These are phyloP conservation scores for Salminus brasiliensis DNA, from an alignment of 2,113 vertebrate genomes.

Conservation along the genomic window DNA sequence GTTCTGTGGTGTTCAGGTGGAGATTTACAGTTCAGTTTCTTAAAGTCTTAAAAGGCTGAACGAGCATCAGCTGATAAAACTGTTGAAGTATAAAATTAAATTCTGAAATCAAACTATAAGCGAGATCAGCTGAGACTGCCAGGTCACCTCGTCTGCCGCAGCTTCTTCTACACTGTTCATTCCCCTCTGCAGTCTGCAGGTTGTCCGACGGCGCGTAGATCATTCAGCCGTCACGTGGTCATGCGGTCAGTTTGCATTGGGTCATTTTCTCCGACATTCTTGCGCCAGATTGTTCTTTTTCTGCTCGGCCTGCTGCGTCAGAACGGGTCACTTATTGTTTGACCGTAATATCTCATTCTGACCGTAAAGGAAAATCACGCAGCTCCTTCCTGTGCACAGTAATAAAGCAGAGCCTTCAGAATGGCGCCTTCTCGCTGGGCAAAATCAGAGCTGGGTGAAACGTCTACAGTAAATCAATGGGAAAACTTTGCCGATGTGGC, in stretches of 20 bases:
- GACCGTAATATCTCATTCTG: slow-evolving; percentile 12
- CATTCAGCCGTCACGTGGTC: no score
- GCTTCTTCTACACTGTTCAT: no score
- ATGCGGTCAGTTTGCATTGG: background rate
- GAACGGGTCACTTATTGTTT: background rate
- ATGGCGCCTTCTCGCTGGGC: background rate
- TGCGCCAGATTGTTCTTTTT: background rate
- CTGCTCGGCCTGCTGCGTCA: slow-evolving; percentile 1
- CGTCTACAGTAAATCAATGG: slow-evolving; percentile 27
- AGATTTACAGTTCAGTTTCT: no score
- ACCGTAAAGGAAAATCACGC: background rate
- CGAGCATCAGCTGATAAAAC: no score
- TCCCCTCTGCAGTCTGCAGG: no score
- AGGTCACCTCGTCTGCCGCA: no score
- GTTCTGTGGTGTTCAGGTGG: no score
- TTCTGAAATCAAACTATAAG: no score
- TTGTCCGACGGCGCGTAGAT: no score
- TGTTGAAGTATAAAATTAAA: no score
- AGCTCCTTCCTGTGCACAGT: background rate
- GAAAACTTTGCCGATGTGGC: slow-evolving; percentile 37
- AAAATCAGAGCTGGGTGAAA: background rate
- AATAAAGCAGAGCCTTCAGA: slow-evolving; percentile 6
- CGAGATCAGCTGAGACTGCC: no score
- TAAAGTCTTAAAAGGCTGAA: no score
- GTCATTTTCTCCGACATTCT: background rate